Evolutionary conservation across 1,140 invertebrate species (phyloP), one percentile per base, ranked within the genome.

Genomic region (Dreissena rostriformis): DNA sequence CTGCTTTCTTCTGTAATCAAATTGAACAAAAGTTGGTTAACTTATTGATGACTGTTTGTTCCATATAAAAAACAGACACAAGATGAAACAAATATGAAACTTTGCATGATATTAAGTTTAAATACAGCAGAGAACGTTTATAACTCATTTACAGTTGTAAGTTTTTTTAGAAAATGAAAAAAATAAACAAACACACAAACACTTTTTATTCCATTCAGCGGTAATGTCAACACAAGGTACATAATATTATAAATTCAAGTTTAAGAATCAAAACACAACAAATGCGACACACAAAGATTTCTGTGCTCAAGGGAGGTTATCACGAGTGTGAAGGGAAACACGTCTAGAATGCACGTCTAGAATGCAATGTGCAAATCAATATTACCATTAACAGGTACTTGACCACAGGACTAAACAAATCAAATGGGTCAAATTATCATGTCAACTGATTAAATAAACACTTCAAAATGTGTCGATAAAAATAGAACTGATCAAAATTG

Each of bases 1-100:
- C 65, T 76, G 24, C 66, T 61, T 53, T 86, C 88, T 80, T 87
- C 88, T 88, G 84, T 63, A 88, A 88, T 28, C 71, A 28, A 11
- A 74, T 39, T 2, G 39, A 80, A 71, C 66, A 51, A 71, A 24
- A 49, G 72, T 19, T 22, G 17, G 15, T 22, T 68, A 68, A 68
- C n/a, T 68, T 68, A 17, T 68, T 68, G 66, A 26, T 7, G 2
- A 68, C 1, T 68, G 39, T 39, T 39, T 39, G n/a, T 19, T 10
- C 22, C 22, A 68, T 68, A 24, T 19, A 68, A 68, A 68, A 68
- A 10, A 68, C 28, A 22, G 6, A 24, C 24, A 26, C n/a, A 29
- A 26, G 66, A 10, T 19, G 29, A 68, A 5, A 67, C 17, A 67
- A 24, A 67, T 67, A 24, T 28, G 24, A 39, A 39, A 39, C 4